Base-by-base conservation (phyloP, 2,113 vertebrate genomes). In the Melanostigma gelatinosum region DNA sequence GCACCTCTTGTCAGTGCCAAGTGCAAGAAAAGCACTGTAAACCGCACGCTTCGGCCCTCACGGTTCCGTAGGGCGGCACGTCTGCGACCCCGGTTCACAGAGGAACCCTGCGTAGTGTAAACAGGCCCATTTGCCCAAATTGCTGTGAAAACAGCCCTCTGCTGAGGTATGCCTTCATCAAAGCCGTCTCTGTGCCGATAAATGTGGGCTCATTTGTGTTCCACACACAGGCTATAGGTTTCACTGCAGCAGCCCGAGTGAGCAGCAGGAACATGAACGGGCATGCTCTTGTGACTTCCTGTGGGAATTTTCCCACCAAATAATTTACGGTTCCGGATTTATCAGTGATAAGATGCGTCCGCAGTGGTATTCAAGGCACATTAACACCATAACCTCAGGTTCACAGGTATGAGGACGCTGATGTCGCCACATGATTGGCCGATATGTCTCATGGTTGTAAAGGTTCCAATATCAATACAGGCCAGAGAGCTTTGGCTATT, bases 91-190 rank as follows among this genome's bases (percentile, higher is more conserved):
- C 0, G 4, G 60, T 68, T 85, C 80, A 87, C 88, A 80, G 85
- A 85, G 77, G 32, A 75, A 20, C 71, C 65, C 77, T 46, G 73
- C 80, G n/a, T n/a, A 88, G 70, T 82, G 82, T 91, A 88, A 90
- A 90, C 79, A 93, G 80, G 85, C 77, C 75, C 79, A 89, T 92
- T 85, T 84, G 50, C 86, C 85, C 77, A 92, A 93, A 94, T 91
- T 88, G 86, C 92, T 88, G 4, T 83, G 80, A 91, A 92, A 92
- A 90, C 90, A 93, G 78, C 74, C 67, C 87, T 83, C 86, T 20
- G 66, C 79, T 58, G 82, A 79, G 60, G 79, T 78, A 66, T 77
- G 76, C 85, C 83, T 77, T 72, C 69, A 72, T 88, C 88, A 92
- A 91, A 87, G 89, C 57, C 72, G 52, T 34, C 88, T 91, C 91